Conservation (phyloP, 2,797 vertebrate species). For the Bradypus variegatus region DNA sequence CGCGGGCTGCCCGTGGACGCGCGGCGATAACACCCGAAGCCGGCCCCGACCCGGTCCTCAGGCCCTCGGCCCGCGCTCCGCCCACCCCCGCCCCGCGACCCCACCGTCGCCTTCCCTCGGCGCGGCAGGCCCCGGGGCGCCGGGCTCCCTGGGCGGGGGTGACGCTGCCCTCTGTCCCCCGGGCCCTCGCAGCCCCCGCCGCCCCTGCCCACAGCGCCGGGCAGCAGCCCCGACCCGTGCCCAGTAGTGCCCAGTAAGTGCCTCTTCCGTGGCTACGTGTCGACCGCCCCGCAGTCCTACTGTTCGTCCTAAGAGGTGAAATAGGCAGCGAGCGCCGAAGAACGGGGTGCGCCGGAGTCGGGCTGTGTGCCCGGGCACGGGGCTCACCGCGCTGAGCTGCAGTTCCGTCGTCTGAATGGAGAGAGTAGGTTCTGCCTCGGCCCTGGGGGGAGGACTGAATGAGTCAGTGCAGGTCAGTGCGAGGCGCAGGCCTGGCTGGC, state of each 20-base stretch:
- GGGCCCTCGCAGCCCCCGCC: background rate
- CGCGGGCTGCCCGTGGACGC: background rate
- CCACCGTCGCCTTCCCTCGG: background rate
- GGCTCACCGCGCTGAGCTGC: background rate
- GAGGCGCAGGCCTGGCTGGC: background rate
- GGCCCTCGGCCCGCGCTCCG: background rate
- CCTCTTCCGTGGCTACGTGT: background rate
- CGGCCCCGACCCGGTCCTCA: background rate
- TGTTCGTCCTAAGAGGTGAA: background rate
- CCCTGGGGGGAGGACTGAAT: background rate
- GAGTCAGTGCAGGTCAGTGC: background rate
- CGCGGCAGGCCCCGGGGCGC: rapidly evolving
- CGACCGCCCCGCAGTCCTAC: background rate
- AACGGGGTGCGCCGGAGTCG: background rate
- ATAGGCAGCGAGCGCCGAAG: background rate
- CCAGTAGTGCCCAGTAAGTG: background rate
- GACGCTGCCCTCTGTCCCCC: background rate
- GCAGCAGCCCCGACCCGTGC: background rate
- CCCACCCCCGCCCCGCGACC: background rate
- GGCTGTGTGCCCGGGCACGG: background rate
- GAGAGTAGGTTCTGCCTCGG: background rate
- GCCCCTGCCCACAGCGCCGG: background rate
- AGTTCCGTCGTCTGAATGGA: background rate
- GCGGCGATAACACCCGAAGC: background rate
- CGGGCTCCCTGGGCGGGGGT: background rate